Conservation (phyloP, 2,888 invertebrate genomes). For the Scaptomyza cyrtandrae region DNA sequence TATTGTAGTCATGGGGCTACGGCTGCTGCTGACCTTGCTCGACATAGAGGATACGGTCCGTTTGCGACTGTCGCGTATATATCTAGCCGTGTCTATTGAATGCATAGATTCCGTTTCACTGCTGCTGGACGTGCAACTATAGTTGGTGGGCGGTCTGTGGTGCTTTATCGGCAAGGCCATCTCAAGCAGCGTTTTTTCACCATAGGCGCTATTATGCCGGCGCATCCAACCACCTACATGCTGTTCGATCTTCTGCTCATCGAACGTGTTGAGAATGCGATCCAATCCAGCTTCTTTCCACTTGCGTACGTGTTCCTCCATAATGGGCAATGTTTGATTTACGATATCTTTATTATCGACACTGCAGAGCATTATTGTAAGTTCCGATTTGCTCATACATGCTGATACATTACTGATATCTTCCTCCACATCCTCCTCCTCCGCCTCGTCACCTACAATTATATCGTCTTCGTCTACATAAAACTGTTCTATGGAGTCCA, state of each 20-base stretch:
- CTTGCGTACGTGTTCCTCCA: slow-evolving; percentile 76
- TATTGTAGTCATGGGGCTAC: slow-evolving; percentile 71
- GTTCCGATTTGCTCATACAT: slow-evolving; percentile 52
- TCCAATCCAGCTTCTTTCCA: slow-evolving; percentile 79
- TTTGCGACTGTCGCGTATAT: slow-evolving; percentile 76
- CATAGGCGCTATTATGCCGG: slow-evolving; percentile 65
- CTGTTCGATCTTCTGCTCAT: slow-evolving; percentile 74
- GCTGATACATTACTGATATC: slow-evolving; percentile 49
- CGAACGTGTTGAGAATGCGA: slow-evolving; percentile 77
- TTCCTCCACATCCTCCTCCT: slow-evolving; percentile 40
- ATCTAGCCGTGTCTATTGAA: slow-evolving; percentile 81
- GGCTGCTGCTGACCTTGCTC: slow-evolving; percentile 45
- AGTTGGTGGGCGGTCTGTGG: not conserved
- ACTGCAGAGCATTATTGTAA: slow-evolving; percentile 50
- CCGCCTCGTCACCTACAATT: slow-evolving; percentile 27
- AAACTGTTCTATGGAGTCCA: slow-evolving; percentile 36
- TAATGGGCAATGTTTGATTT: slow-evolving; percentile 77
- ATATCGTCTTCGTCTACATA: slow-evolving; percentile 34
- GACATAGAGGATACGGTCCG: slow-evolving; percentile 20
- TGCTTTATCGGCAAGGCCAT: not conserved
- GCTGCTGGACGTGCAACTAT: not conserved
- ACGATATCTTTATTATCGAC: slow-evolving; percentile 61
- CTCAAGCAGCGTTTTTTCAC: slow-evolving; percentile 24
- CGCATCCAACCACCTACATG: slow-evolving; percentile 81
- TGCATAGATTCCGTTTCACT: slow-evolving; percentile 77